Evolutionary conservation across 1,140 invertebrate genomes (phyloP).

Genomic region (Metopolophium dirhodum): DNA sequence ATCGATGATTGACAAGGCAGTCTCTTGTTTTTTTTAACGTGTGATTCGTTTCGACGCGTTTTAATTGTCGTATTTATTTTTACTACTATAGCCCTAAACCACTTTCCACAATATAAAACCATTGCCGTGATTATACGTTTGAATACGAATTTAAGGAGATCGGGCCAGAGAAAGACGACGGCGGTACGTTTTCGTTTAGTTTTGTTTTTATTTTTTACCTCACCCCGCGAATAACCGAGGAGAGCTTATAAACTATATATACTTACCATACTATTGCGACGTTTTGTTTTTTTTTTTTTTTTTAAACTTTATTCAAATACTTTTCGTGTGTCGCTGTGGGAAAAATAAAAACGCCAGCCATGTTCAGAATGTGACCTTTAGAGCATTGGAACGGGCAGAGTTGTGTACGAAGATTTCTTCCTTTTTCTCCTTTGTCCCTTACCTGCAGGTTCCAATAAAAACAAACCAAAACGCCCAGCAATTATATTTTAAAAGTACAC

Average conservation of each 20-base stretch:
- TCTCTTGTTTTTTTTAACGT: not conserved
- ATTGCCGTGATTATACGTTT: not conserved
- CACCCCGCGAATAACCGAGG: not conserved
- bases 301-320: conserved; percentile 35
- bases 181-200: not conserved
- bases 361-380: conserved; percentile 31
- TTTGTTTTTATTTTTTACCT: not conserved
- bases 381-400: not conserved
- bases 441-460: conserved; percentile 37
- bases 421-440: not conserved
- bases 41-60: not conserved
- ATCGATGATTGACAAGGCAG: no score
- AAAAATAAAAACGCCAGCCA: conserved; percentile 8
- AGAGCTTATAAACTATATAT: not conserved
- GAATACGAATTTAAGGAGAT: not conserved
- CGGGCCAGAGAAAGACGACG: not conserved
- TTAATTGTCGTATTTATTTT: not conserved
- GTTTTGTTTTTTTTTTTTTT: not conserved
- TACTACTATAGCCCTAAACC: no score
- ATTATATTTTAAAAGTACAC: conserved; percentile 48
- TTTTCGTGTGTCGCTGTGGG: conserved; percentile 33
- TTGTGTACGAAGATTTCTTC: not conserved
- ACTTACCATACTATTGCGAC: not conserved
- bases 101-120: not conserved
- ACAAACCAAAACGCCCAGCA: conserved; percentile 41